Conservation (phyloP, 2,113 vertebrate genomes). For the Sturnira hondurensis region DNA sequence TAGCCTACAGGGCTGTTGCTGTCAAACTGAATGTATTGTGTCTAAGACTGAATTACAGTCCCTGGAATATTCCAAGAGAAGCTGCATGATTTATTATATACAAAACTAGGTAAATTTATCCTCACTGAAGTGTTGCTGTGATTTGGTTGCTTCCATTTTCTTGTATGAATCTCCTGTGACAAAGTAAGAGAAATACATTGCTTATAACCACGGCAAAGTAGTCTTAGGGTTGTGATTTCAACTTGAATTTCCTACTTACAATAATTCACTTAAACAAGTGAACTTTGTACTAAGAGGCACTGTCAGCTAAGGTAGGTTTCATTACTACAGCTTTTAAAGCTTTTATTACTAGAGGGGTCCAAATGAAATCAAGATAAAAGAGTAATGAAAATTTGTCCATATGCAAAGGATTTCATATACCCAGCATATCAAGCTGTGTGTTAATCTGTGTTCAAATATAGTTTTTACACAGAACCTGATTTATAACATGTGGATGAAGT, state of each 20-base stretch:
- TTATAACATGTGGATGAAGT: neutral
- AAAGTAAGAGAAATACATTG: neutral
- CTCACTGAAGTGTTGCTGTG: neutral
- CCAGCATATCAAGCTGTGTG: neutral
- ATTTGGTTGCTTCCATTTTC: neutral
- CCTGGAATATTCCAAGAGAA: slow-evolving; percentile 35
- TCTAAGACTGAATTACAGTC: slow-evolving; percentile 29
- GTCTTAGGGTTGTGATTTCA: neutral
- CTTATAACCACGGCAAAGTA: neutral
- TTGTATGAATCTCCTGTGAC: neutral
- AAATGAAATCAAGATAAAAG: slow-evolving; percentile 7
- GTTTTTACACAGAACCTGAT: neutral
- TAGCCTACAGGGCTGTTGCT: neutral
- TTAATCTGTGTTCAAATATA: slow-evolving; percentile 7
- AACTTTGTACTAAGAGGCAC: slow-evolving; percentile 25
- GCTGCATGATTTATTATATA: neutral
- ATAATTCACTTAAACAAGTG: slow-evolving; percentile 18
- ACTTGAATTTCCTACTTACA: neutral
- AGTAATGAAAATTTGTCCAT: neutral
- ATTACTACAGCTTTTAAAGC: neutral
- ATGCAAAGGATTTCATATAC: neutral
- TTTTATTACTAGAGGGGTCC: neutral
- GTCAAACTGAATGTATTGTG: neutral
- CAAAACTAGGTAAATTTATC: neutral
- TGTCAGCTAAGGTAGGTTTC: slow-evolving; percentile 7